Percentiles rank a stretch among this genome's conserved stretches.
Evolutionary conservation across 2,888 invertebrate genomes (phyloP).

Genomic region (Lagria hirta): DNA sequence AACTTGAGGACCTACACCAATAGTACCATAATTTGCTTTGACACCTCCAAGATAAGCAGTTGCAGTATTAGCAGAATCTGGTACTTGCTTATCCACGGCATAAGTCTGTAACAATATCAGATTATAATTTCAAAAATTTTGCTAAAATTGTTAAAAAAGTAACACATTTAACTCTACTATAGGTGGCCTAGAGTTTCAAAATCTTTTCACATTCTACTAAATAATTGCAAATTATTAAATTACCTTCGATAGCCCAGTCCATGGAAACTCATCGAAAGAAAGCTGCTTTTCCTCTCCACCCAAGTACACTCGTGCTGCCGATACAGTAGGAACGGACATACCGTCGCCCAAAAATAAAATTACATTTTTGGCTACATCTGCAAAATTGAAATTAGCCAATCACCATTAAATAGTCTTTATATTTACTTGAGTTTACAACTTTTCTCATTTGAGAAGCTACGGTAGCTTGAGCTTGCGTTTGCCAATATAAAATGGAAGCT

Average conservation of each 20-base stretch:
- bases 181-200: no score
- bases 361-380: constrained; percentile 65
- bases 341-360: constrained; percentile 83
- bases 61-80: constrained; percentile 81
- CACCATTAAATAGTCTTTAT: no score
- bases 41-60: constrained; percentile 79
- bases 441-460: neutral
- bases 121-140: no score
- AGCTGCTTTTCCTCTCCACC: constrained; percentile 73
- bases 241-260: constrained; percentile 73
- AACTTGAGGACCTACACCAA: constrained; percentile 73
- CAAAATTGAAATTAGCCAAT: constrained; percentile 12
- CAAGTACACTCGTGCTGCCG: constrained; percentile 71
- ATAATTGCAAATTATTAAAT: no score
- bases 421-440: neutral
- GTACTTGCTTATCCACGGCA: constrained; percentile 71
- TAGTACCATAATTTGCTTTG: constrained; percentile 74
- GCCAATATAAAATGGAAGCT: neutral
- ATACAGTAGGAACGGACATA: constrained; percentile 78
- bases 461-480: neutral
- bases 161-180: no score
- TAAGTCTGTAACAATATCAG: constrained; percentile 70
- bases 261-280: constrained; percentile 73
- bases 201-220: no score
- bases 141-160: no score